Evolutionary conservation across 2,888 invertebrate species (phyloP).

Genomic region (Stenodera caucasica): DNA sequence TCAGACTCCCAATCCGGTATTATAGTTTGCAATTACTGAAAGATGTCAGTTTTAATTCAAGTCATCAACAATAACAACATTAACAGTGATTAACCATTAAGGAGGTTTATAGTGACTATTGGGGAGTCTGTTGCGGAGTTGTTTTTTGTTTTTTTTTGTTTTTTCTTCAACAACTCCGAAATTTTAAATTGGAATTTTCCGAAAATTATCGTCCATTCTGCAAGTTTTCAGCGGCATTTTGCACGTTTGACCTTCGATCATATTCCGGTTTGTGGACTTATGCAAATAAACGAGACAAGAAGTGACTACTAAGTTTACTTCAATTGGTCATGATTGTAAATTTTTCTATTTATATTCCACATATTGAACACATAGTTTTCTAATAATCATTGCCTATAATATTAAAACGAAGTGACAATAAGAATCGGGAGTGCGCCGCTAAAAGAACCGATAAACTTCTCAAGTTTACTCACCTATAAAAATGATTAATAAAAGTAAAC

Average conservation of each 20-base stretch:
- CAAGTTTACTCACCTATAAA: constrained; percentile 19
- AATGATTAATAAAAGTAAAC: constrained; percentile 28
- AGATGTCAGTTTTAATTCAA: not conserved
- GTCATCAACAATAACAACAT: not conserved
- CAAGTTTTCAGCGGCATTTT: constrained; percentile 24
- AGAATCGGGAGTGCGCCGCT: constrained; percentile 9
- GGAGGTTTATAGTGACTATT: constrained; percentile 21
- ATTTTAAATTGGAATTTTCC: constrained; percentile 33
- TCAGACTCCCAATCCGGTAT: constrained; percentile 7
- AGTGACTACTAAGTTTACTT: constrained; percentile 31
- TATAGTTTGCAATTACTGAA: not conserved
- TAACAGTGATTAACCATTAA: too few relatives aligned
- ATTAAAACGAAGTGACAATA: constrained; percentile 6
- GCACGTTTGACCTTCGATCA: constrained; percentile 36
- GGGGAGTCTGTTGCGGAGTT: constrained; percentile 15
- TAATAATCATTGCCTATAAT: constrained; percentile 7
- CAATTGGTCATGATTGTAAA: constrained; percentile 28
- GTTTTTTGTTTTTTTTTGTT: constrained; percentile 25
- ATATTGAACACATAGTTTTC: not conserved
- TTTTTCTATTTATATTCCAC: constrained; percentile 11
- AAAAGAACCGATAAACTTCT: constrained; percentile 19
- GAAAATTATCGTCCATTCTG: constrained; percentile 12
- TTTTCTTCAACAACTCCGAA: not conserved
- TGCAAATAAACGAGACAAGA: constrained; percentile 32
- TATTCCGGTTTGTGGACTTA: constrained; percentile 37